Evolutionary conservation across 2,797 vertebrate species (phyloP).

Genomic region (Enteromius radiatus): DNA sequence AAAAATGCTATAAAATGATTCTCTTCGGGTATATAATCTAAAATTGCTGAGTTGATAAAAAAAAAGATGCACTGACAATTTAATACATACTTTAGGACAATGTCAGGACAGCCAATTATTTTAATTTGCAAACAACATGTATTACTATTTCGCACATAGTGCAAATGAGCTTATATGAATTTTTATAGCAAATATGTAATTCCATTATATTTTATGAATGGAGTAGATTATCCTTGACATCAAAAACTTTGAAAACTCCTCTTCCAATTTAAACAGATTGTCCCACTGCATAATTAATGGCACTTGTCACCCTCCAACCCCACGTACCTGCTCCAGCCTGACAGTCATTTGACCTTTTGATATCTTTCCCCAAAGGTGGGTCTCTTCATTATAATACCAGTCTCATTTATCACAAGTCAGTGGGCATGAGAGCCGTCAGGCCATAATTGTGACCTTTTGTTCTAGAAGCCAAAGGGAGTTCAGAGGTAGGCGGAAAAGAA

Average conservation of each 20-base stretch:
- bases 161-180: background rate
- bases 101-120: constrained; percentile 10
- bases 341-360: constrained; percentile 70
- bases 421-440: constrained; percentile 61
- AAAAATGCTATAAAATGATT: background rate
- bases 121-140: background rate
- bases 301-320: constrained; percentile 51
- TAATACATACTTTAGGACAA: background rate
- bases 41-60: background rate
- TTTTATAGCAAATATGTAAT: background rate
- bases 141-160: background rate
- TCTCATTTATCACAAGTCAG: constrained; percentile 69
- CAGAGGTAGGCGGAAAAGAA: constrained; percentile 42
- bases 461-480: constrained; percentile 43
- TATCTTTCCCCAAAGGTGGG: constrained; percentile 54
- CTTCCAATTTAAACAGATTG: background rate
- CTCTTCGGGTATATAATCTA: background rate
- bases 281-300: constrained; percentile 42
- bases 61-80: background rate
- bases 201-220: background rate
- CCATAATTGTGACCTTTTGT: constrained; percentile 69
- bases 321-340: constrained; percentile 48
- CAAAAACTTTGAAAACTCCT: background rate
- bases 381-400: constrained; percentile 61
- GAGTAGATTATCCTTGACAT: background rate